Evolutionary conservation across 64 coral and sea anemone species (phyloP).

Genomic region (Acropora yongei): DNA sequence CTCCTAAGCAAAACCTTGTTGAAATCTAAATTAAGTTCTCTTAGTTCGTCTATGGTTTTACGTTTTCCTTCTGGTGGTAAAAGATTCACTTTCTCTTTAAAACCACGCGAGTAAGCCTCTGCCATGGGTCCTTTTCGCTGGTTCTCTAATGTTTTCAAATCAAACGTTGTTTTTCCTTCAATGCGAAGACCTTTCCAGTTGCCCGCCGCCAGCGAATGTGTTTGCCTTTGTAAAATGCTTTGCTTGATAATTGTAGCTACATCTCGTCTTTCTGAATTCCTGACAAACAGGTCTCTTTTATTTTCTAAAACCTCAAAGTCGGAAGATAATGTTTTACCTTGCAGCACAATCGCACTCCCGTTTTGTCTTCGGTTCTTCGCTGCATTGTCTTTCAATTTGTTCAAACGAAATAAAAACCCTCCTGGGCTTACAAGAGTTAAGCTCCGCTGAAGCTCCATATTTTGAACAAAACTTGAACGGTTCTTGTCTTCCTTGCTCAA

Average conservation of each 20-base stretch:
- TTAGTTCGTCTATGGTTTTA: background rate
- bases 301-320: background rate
- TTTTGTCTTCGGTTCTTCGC: too few species aligned
- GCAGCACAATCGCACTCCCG: background rate
- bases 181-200: slow-evolving; percentile 7
- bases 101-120: background rate
- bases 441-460: background rate
- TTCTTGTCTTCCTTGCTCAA: background rate
- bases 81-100: background rate
- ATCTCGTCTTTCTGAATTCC: background rate
- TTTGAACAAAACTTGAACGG: background rate
- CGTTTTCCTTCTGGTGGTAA: slow-evolving; percentile 3
- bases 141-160: background rate
- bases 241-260: background rate
- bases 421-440: slow-evolving; percentile 23
- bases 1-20: slow-evolving; percentile 13
- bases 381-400: background rate
- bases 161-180: background rate
- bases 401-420: slow-evolving; percentile 37
- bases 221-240: slow-evolving; percentile 32
- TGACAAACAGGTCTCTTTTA: background rate
- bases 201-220: background rate
- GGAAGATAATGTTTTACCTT: background rate
- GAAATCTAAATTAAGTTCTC: background rate
- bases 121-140: background rate